phyloP scores from a whole-genome alignment of 2,888 invertebrate species.

The Netelia fuscicornis region DNA sequence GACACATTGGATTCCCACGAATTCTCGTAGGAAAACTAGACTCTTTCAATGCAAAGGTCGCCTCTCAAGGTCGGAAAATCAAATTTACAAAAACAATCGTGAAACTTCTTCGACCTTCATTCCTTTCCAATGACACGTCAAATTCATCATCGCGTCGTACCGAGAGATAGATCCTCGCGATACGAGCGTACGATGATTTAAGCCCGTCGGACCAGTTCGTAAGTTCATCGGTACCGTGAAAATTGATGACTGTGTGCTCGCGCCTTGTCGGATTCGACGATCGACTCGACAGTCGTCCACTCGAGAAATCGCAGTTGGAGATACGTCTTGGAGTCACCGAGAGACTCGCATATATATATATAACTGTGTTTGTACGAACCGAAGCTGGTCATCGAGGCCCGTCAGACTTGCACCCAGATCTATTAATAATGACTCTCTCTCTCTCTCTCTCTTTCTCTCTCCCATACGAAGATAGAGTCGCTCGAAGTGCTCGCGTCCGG shows the following conservation, averaged over 20 bases:
- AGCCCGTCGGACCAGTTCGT: not conserved
- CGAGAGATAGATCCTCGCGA: not conserved
- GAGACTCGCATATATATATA: not conserved
- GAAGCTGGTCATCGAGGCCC: slow-evolving; percentile 15
- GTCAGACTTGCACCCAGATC: slow-evolving; percentile 58
- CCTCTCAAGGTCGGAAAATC: not conserved
- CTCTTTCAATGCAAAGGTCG: not conserved
- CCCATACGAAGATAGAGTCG: slow-evolving; percentile 20
- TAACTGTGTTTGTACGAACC: not conserved
- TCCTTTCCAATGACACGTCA: not conserved
- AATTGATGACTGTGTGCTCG: slow-evolving; percentile 38
- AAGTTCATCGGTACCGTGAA: slow-evolving; percentile 7
- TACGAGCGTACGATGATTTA: not conserved
- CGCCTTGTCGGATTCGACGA: slow-evolving; percentile 34
- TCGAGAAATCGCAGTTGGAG: not conserved
- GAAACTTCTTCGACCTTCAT: not conserved
- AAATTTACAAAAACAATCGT: not conserved
- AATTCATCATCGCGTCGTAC: slow-evolving; percentile 16
- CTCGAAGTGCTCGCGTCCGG: slow-evolving; percentile 65
- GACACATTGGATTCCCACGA: not conserved
- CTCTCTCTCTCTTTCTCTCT: slow-evolving; percentile 16
- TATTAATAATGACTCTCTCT: slow-evolving; percentile 61
- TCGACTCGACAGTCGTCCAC: not conserved
- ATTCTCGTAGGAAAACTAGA: too few relatives aligned
- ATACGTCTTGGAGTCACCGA: slow-evolving; percentile 17